Conservation (phyloP, 2,888 invertebrate species). For the Eupithecia pulchellata region DNA sequence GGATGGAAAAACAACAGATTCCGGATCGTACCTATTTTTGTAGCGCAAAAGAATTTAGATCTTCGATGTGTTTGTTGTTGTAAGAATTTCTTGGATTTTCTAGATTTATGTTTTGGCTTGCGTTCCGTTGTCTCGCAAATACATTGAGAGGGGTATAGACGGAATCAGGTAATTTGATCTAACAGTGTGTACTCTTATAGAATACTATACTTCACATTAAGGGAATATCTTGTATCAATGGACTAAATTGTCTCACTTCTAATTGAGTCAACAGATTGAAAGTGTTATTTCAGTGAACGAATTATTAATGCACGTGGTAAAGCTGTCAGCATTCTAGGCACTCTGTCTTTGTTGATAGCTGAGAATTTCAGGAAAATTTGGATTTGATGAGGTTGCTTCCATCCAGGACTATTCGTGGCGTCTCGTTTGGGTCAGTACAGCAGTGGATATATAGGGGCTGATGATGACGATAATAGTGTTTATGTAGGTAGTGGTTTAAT, state of each 20-base stretch:
- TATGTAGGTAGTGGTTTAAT: background rate
- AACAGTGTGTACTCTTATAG: background rate
- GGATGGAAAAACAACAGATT: constrained; percentile 40
- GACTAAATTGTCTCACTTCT: background rate
- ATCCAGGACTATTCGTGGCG: background rate
- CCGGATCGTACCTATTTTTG: constrained; percentile 18
- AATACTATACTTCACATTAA: too few species aligned
- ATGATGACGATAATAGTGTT: background rate
- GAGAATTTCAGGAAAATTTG: background rate
- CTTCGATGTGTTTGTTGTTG: background rate
- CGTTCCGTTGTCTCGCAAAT: background rate
- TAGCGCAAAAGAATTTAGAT: constrained; percentile 14
- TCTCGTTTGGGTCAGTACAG: background rate
- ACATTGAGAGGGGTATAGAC: background rate
- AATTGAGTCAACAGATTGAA: background rate
- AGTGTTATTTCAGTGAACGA: too few species aligned
- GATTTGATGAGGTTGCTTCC: too few species aligned
- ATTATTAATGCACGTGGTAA: background rate
- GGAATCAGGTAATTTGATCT: background rate
- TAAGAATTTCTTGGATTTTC: constrained; percentile 5
- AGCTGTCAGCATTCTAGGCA: background rate
- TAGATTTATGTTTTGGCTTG: constrained; percentile 1
- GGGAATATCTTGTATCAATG: background rate
- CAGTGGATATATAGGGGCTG: background rate
- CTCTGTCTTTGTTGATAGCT: background rate